Percentiles rank a stretch among this genome's conserved stretches.
phyloP scores from a whole-genome alignment of 64 coral and sea anemone species.

The Acropora yongei region DNA sequence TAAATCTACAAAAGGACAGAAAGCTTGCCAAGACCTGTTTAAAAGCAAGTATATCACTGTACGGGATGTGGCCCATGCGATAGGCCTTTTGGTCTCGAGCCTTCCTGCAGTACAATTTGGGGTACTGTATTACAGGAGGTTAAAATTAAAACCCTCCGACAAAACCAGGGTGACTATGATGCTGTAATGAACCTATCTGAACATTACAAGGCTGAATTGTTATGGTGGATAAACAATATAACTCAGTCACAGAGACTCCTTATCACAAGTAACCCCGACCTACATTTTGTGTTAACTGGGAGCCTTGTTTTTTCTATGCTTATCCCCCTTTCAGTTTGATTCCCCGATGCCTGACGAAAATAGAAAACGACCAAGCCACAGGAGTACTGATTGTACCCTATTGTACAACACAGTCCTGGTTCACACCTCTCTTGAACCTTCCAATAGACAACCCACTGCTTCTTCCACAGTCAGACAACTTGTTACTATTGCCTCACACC shows the following conservation, averaged over 20 bases:
- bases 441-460: not conserved
- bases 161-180: not conserved
- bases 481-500: not conserved
- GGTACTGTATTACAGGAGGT: too few species aligned
- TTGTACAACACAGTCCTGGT: constrained; percentile 18
- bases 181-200: not conserved
- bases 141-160: too few species aligned
- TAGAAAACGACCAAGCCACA: not conserved
- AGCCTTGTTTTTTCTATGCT: constrained; percentile 67
- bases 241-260: too few species aligned
- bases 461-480: constrained; percentile 21
- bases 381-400: constrained; percentile 22
- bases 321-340: constrained; percentile 71
- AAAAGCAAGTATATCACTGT: too few species aligned
- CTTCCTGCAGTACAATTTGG: too few species aligned
- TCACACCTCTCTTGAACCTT: not conserved
- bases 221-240: too few species aligned
- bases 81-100: too few species aligned
- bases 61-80: too few species aligned
- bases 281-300: constrained; percentile 45
- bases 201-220: too few species aligned
- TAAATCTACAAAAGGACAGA: too few species aligned
- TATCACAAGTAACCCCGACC: too few species aligned
- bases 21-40: too few species aligned
- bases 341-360: constrained; percentile 54